Evolutionary conservation across 2,888 invertebrate species (phyloP).

Genomic region (Apotomis betuletana): DNA sequence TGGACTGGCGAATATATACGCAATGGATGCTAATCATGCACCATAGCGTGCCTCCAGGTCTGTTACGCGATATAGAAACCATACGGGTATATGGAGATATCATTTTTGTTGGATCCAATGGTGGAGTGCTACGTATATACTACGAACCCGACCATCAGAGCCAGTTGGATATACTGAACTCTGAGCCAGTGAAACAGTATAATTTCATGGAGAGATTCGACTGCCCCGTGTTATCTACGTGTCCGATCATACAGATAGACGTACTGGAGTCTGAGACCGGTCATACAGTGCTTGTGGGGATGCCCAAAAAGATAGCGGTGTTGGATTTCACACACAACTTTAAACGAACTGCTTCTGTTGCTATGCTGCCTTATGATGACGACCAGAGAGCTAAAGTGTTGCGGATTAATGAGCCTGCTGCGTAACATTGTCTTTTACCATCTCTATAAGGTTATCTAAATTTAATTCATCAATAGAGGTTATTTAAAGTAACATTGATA

Average conservation of each 20-base stretch:
- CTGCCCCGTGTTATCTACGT: conserved; percentile 61
- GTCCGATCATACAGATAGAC: conserved; percentile 68
- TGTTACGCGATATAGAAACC: conserved; percentile 59
- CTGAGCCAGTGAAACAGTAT: conserved; percentile 63
- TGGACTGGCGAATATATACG: conserved; percentile 67
- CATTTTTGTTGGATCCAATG: conserved; percentile 67
- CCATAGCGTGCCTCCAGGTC: conserved; percentile 58
- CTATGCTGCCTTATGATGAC: conserved; percentile 55
- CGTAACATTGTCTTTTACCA: not conserved
- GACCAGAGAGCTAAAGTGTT: conserved; percentile 44
- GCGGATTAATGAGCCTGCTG: conserved; percentile 14
- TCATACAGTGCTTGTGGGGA: conserved; percentile 66
- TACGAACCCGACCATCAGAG: conserved; percentile 59
- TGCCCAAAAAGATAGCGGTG: conserved; percentile 71
- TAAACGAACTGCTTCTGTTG: conserved; percentile 50
- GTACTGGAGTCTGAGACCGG: conserved; percentile 62
- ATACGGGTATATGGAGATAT: conserved; percentile 65
- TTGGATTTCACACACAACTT: conserved; percentile 62
- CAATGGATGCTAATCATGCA: conserved; percentile 64
- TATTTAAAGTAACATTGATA: no score
- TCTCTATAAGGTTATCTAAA: no score
- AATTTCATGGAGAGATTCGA: conserved; percentile 65
- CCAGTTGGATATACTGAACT: conserved; percentile 62
- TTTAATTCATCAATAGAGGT: no score
- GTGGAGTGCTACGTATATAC: conserved; percentile 67